These are phyloP conservation scores for Limnephilus marmoratus DNA, from an alignment of 2,888 invertebrate genomes.

Conservation along the genomic window DNA sequence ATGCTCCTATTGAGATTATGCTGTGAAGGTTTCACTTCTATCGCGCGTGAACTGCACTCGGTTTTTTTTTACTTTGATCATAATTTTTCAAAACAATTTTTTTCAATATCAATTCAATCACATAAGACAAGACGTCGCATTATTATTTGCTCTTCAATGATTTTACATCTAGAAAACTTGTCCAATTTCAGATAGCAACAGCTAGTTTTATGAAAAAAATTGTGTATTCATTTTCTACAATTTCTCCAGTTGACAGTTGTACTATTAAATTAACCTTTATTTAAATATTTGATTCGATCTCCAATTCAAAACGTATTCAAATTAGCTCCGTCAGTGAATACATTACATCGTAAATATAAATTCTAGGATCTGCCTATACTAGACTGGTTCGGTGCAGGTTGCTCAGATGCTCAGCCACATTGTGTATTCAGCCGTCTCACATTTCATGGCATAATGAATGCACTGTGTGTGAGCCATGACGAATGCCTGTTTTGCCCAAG, in stretches of 20 bases:
- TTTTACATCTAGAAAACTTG: background rate
- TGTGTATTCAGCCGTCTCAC: constrained; percentile 40
- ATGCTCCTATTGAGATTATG: too few species aligned
- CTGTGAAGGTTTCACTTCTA: too few species aligned
- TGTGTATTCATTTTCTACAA: background rate
- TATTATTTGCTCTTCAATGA: too few species aligned
- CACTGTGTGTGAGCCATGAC: constrained; percentile 22
- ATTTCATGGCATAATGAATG: constrained; percentile 26
- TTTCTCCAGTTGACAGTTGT: constrained; percentile 27
- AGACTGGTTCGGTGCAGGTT: constrained; percentile 22
- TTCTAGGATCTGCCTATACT: background rate
- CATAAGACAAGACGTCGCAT: too few species aligned
- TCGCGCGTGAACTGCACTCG: too few species aligned
- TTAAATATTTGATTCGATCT: constrained; percentile 25
- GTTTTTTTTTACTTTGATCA: too few species aligned
- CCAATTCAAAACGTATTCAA: constrained; percentile 34
- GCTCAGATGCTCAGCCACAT: constrained; percentile 14
- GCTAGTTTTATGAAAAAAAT: background rate
- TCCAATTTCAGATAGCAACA: background rate
- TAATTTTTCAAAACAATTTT: too few species aligned
- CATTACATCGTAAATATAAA: constrained; percentile 2
- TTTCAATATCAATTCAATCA: too few species aligned
- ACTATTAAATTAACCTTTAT: background rate
- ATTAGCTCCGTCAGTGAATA: constrained; percentile 6
- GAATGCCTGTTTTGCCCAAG: constrained; percentile 36